Conservation (phyloP, 2,113 vertebrate species). For the Hyperopisus bebe region DNA sequence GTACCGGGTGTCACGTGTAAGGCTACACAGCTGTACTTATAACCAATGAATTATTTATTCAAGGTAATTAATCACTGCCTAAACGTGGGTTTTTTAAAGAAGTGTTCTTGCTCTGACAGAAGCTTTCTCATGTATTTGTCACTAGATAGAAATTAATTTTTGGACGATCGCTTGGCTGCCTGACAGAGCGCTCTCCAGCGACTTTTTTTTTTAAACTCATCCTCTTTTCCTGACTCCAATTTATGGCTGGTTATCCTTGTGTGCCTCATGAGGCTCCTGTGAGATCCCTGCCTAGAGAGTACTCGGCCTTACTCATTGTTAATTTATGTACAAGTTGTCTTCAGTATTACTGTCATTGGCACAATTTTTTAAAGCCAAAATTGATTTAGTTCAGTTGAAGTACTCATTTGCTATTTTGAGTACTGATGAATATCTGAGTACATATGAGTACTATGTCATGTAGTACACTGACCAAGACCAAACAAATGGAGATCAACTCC, state of each 20-base stretch:
- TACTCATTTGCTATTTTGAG: neutral
- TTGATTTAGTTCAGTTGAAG: neutral
- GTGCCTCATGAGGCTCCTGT: neutral
- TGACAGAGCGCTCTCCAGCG: neutral
- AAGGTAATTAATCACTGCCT: constrained; percentile 12
- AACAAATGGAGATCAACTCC: neutral
- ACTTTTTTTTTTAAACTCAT: neutral
- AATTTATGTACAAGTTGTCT: neutral
- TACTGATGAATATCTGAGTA: neutral
- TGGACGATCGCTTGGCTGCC: neutral
- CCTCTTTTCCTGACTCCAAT: neutral
- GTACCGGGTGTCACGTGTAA: neutral
- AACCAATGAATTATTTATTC: constrained; percentile 3
- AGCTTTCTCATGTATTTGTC: constrained; percentile 11
- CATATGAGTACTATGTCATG: neutral
- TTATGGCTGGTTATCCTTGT: neutral
- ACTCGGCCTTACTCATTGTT: neutral
- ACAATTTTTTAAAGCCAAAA: neutral
- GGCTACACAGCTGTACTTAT: neutral
- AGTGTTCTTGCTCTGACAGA: neutral
- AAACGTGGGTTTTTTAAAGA: neutral
- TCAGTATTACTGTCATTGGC: neutral
- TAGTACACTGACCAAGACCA: neutral
- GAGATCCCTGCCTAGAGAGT: neutral
- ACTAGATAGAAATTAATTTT: neutral